Evolutionary conservation across 1,140 invertebrate species (phyloP).

Genomic region (Caenorhabditis latens): DNA sequence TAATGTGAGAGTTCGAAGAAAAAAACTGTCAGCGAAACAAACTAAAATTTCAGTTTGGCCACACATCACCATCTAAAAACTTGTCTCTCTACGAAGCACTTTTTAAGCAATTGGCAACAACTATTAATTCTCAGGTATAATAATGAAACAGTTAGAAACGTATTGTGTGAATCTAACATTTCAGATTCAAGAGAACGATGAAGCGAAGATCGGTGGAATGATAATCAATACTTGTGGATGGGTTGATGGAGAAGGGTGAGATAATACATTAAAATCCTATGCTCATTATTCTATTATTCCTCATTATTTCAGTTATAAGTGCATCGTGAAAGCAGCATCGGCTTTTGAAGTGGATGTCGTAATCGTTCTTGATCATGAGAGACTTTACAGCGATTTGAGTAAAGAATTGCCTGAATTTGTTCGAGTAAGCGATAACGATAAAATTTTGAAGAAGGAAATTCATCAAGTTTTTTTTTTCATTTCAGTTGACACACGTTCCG

Average conservation of each 20-base stretch:
- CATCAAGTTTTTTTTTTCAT: neutral
- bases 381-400: conserved; percentile 92
- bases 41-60: conserved; percentile 88
- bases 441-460: neutral
- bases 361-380: conserved; percentile 94
- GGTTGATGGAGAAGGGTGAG: conserved; percentile 88
- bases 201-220: conserved; percentile 85
- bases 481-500: conserved; percentile 82
- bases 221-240: conserved; percentile 98
- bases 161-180: conserved; percentile 39
- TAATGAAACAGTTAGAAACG: conserved; percentile 82
- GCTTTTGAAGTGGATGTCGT: conserved; percentile 94
- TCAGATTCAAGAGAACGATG: conserved; percentile 65
- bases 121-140: conserved; percentile 85
- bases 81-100: conserved; percentile 88
- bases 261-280: conserved; percentile 82
- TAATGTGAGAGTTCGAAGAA: conserved; percentile 64
- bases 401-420: conserved; percentile 93
- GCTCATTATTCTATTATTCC: neutral
- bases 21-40: neutral
- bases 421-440: conserved; percentile 82
- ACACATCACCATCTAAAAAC: conserved; percentile 86
- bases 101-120: conserved; percentile 85
- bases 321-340: conserved; percentile 85
- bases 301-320: conserved; percentile 78